A percentile compares a stretch with the other conserved stretches of the same genome.
Evolutionary conservation across 2,888 invertebrate genomes (phyloP).

Genomic region (Pristionchus exspectatus): DNA sequence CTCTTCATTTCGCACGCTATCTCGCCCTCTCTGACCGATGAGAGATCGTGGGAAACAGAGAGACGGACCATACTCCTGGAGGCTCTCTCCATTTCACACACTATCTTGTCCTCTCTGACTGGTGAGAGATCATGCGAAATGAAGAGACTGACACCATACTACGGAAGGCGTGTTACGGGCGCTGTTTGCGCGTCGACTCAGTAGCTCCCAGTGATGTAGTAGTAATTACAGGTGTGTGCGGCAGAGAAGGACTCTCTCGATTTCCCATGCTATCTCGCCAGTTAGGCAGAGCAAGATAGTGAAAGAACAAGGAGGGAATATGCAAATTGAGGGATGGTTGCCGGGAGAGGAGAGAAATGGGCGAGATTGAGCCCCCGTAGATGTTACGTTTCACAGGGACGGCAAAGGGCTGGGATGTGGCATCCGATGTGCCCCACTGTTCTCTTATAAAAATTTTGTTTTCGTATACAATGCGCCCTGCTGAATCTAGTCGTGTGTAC

Average conservation of each 20-base stretch:
- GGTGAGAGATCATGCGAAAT: too few species aligned
- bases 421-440: too few species aligned
- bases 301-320: background rate
- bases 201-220: background rate
- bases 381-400: background rate
- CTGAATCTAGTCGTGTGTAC: too few species aligned
- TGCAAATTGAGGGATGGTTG: conserved; percentile 12
- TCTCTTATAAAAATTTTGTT: too few species aligned
- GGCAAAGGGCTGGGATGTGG: background rate
- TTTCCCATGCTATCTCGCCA: background rate
- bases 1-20: background rate
- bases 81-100: background rate
- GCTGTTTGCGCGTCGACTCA: background rate
- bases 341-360: background rate
- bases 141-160: background rate
- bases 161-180: background rate
- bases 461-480: too few species aligned
- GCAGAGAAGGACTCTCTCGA: background rate
- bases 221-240: background rate
- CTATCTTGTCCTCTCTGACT: background rate
- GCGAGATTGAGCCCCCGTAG: background rate
- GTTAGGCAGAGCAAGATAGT: background rate
- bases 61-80: background rate
- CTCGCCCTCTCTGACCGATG: background rate
- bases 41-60: background rate